phyloP scores from a whole-genome alignment of 1,140 invertebrate genomes.

The Campoletis sonorensis region DNA sequence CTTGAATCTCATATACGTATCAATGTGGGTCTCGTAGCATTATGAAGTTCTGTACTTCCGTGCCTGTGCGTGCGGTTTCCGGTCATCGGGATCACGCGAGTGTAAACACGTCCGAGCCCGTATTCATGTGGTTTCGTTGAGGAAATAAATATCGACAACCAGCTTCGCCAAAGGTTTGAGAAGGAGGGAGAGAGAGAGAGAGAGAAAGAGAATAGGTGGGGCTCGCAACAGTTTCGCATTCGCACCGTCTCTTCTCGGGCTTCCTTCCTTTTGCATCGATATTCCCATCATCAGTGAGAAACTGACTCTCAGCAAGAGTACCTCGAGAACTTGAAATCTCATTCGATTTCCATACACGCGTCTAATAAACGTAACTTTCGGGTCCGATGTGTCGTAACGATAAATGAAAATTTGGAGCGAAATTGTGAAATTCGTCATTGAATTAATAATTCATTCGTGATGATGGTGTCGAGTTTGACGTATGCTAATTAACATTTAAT shows the following conservation, averaged over 20 bases:
- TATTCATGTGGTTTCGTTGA: neutral
- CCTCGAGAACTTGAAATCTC: neutral
- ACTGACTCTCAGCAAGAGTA: constrained; percentile 49
- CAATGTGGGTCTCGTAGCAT: no score
- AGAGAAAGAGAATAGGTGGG: constrained; percentile 17
- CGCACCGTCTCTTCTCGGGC: constrained; percentile 41
- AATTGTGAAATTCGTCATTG: no score
- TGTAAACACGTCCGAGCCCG: neutral
- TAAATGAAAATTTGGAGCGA: no score
- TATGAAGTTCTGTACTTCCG: constrained; percentile 59
- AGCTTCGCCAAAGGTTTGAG: neutral
- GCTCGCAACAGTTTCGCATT: constrained; percentile 53
- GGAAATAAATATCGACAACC: neutral
- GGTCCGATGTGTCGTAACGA: no score
- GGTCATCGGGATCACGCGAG: constrained; percentile 43
- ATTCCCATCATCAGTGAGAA: constrained; percentile 59
- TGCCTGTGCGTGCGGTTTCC: constrained; percentile 69
- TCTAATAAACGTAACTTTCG: no score
- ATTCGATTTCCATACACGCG: neutral
- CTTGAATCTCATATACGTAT: constrained; percentile 10
- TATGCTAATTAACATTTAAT: no score
- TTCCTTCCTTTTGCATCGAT: constrained; percentile 58
- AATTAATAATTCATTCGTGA: no score
- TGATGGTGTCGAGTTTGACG: no score
- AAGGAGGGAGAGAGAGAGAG: neutral